Evolutionary conservation across 2,888 invertebrate genomes (phyloP).

Genomic region (Bugula neritina): DNA sequence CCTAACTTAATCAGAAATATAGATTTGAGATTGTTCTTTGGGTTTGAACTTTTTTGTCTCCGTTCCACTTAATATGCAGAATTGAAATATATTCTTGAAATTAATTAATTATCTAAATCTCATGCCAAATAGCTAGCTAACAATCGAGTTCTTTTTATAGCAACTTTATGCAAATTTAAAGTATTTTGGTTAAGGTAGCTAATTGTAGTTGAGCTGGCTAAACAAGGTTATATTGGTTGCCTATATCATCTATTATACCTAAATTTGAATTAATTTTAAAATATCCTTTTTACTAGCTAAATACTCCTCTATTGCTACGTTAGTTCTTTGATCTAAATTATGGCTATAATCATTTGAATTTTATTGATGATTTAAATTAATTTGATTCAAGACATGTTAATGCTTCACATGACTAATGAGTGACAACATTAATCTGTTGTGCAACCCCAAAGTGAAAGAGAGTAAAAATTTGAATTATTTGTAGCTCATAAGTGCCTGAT

Average conservation of each 20-base stretch:
- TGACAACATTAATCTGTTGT: conserved; percentile 19
- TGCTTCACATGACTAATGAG: conserved; percentile 18
- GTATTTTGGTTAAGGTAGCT: neutral
- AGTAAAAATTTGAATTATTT: no score
- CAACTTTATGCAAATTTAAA: neutral
- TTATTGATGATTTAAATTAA: conserved; percentile 25
- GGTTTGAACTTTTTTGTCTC: no score
- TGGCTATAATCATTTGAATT: neutral
- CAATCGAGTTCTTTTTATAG: neutral
- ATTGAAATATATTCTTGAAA: no score
- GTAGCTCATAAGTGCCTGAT: no score
- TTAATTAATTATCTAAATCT: no score
- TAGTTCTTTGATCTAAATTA: neutral
- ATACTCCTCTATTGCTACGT: neutral
- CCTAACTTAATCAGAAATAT: no score
- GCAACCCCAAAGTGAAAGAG: no score
- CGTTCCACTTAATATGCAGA: no score
- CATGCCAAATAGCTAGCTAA: no score
- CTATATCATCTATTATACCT: neutral
- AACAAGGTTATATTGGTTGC: neutral
- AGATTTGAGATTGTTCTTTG: no score
- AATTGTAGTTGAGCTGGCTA: neutral
- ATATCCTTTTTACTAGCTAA: neutral
- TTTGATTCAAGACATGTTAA: conserved; percentile 3
- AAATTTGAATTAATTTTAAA: neutral